A percentile compares a stretch with the other conserved stretches of the same genome.
phyloP scores from a whole-genome alignment of 2,797 vertebrate genomes.

The Odontamblyopus lacepedii region DNA sequence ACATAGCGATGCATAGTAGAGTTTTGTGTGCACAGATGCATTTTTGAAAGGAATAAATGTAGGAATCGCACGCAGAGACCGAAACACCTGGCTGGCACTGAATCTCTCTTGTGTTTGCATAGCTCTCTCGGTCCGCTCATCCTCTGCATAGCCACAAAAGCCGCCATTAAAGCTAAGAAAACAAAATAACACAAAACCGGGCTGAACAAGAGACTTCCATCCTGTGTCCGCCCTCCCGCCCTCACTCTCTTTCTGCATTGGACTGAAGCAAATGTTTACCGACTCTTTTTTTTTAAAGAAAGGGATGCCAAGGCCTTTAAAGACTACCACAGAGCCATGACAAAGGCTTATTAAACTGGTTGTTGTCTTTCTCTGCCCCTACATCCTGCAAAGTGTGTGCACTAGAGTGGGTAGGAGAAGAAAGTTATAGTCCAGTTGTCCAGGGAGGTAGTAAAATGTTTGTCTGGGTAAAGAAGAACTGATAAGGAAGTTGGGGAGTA shows the following conservation, averaged over 20 bases:
- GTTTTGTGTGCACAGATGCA: slow-evolving; percentile 17
- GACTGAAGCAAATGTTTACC: slow-evolving; percentile 70
- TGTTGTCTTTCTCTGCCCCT: slow-evolving; percentile 81
- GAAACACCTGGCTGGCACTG: slow-evolving; percentile 66
- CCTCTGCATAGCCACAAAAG: slow-evolving; percentile 72
- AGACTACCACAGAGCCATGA: slow-evolving; percentile 84
- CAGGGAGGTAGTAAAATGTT: slow-evolving; percentile 33
- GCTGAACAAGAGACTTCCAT: slow-evolving; percentile 65
- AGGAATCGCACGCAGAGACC: slow-evolving; percentile 24
- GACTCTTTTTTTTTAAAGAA: slow-evolving; percentile 58
- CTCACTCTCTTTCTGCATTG: slow-evolving; percentile 44
- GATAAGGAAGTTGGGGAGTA: slow-evolving; percentile 60
- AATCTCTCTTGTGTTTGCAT: slow-evolving; percentile 61
- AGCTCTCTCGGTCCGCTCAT: slow-evolving; percentile 63
- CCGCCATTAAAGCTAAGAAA: slow-evolving; percentile 63
- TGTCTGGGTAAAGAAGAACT: slow-evolving; percentile 25
- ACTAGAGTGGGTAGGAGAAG: slow-evolving; percentile 22
- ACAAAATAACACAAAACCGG: slow-evolving; percentile 65
- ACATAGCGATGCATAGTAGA: slow-evolving; percentile 8
- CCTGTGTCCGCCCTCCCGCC: slow-evolving; percentile 58
- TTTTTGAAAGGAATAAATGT: slow-evolving; percentile 27
- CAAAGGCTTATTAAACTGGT: slow-evolving; percentile 86
- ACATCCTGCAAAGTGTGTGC: slow-evolving; percentile 76
- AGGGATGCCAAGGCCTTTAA: slow-evolving; percentile 82
- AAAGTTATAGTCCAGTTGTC: slow-evolving; percentile 40